Base-by-base conservation (phyloP, 2,797 vertebrate genomes). In the Lepus townsendii region DNA sequence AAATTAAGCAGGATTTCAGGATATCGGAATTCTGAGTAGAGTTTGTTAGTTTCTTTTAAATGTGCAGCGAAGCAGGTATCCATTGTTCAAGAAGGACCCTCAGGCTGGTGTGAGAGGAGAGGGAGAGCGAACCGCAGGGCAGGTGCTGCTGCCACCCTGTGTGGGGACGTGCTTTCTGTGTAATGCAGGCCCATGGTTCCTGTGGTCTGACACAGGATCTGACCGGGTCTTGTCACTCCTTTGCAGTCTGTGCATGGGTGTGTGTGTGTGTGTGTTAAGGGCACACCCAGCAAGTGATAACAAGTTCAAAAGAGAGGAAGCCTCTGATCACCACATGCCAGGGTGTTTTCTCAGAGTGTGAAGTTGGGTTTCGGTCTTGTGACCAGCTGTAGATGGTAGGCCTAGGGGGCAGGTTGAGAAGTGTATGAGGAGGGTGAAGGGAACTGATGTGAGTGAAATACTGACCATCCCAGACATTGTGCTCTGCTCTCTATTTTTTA, bases 231-330 rank as follows among this genome's bases (percentile, higher is more conserved):
- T 19, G 8, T 35, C 19, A 22, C 73, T 38, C 9, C 35, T 87
- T 77, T n/a, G 10, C 2, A 35, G 16, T 42, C 1, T n/a, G 8
- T n/a, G 8, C 4, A 2, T 52, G 68, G 4, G 27, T 24, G 38
- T 32, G 22, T 54, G 13, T 30, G 50, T 47, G 63, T 2, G 20
- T 27, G 82, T 42, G 16, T 11, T 63, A 19, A 30, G n/a, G 32
- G 24, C 22, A 54, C 35, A 0, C 3, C 3, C 4, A 1, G 63
- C 0, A 0, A 52, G 35, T 32, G 75, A 24, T 3, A 1, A 0
- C 52, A 66, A 69, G 78, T 38, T 11, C 75, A 38, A 12, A 24
- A 19, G 75, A 62, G 24, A 27, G 30, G 35, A 20, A 3, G 22
- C 26, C 1, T 35, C 13, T 50, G 42, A 32, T 42, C 32, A 7